Evolutionary conservation across 2,888 invertebrate species (phyloP).

Genomic region (Cantharis rufa): DNA sequence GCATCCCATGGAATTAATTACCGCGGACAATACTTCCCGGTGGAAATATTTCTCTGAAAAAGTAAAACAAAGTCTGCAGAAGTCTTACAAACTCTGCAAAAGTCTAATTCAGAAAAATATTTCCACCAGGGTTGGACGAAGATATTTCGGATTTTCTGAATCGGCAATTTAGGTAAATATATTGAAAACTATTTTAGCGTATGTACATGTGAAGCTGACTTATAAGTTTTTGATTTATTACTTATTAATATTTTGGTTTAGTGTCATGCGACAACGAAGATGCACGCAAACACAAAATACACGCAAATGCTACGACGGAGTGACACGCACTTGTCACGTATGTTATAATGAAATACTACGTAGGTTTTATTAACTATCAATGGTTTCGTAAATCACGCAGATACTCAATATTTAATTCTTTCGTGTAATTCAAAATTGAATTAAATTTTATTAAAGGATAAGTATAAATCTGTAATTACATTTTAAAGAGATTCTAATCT

Average conservation of each 20-base stretch:
- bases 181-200: background rate
- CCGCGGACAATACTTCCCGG: background rate
- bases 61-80: too few relatives aligned
- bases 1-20: too few relatives aligned
- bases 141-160: background rate
- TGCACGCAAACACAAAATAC: slow-evolving; percentile 19
- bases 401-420: background rate
- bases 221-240: slow-evolving; percentile 15
- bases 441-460: background rate
- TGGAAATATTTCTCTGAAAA: too few relatives aligned
- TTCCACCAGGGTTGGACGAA: too few relatives aligned
- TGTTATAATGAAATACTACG: slow-evolving; percentile 7
- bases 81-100: too few relatives aligned
- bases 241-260: slow-evolving; percentile 13
- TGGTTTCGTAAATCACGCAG: slow-evolving; percentile 12
- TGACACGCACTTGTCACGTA: slow-evolving; percentile 28
- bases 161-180: background rate
- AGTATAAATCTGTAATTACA: background rate
- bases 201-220: background rate
- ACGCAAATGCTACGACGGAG: slow-evolving; percentile 14
- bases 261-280: slow-evolving; percentile 23
- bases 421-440: background rate
- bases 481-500: background rate
- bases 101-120: too few relatives aligned
- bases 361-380: slow-evolving; percentile 6